phyloP scores from a whole-genome alignment of 2,888 invertebrate species.

The Spodoptera picta region DNA sequence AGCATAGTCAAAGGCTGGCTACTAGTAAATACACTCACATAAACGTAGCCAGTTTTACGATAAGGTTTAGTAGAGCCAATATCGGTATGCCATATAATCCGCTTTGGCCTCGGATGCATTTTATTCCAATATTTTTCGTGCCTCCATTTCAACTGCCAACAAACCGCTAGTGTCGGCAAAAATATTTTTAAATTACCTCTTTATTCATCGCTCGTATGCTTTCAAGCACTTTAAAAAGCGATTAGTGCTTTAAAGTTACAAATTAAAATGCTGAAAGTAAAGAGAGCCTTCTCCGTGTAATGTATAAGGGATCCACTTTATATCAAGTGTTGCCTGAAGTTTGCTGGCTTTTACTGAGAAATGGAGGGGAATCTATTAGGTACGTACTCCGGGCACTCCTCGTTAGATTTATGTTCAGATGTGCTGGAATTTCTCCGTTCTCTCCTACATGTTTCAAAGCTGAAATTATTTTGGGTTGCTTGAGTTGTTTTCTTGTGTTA shows the following conservation, averaged over 20 bases:
- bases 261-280: constrained; percentile 44
- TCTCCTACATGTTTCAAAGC: constrained; percentile 25
- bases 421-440: constrained; percentile 46
- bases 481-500: constrained; percentile 12
- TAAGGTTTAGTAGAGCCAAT: constrained; percentile 15
- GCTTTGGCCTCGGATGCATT: constrained; percentile 27
- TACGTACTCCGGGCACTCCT: constrained; percentile 26
- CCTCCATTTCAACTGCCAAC: constrained; percentile 25
- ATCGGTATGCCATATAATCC: constrained; percentile 19
- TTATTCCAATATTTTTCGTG: constrained; percentile 29
- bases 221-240: constrained; percentile 35
- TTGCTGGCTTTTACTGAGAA: constrained; percentile 32
- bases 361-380: constrained; percentile 47
- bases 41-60: constrained; percentile 39
- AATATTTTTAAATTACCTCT: constrained; percentile 24
- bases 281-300: constrained; percentile 28
- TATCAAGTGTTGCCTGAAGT: constrained; percentile 39
- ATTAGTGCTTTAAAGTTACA: constrained; percentile 35
- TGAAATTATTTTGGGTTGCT: constrained; percentile 9
- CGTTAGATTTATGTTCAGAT: constrained; percentile 46
- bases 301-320: constrained; percentile 33
- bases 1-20: constrained; percentile 35
- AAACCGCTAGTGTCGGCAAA: constrained; percentile 16
- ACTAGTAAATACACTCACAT: constrained; percentile 29
- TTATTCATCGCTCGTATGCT: constrained; percentile 36